Conservation (phyloP, 1,140 invertebrate species). For the Bacillus rossius region DNA sequence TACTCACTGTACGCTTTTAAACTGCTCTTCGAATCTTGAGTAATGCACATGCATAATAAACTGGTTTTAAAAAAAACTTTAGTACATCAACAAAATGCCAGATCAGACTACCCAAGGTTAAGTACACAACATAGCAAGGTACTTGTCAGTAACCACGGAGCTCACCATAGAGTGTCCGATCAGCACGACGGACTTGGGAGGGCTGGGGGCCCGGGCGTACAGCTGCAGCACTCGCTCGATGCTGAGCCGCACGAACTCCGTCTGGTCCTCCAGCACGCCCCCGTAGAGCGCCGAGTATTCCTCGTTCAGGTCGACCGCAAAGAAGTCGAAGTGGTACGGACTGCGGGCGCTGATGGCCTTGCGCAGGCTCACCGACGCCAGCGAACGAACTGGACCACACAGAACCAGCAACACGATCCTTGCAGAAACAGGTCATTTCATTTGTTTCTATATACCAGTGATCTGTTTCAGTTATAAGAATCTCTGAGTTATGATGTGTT, state of each 20-base stretch:
- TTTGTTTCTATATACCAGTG: too few species aligned
- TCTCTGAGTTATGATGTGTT: too few species aligned
- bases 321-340: conserved; percentile 81
- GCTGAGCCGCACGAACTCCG: conserved; percentile 65
- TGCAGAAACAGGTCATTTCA: neutral
- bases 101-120: too few species aligned
- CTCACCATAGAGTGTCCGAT: conserved; percentile 91
- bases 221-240: conserved; percentile 66
- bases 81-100: too few species aligned
- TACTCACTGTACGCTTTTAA: too few species aligned
- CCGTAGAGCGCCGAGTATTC: conserved; percentile 75
- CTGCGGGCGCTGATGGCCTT: conserved; percentile 58
- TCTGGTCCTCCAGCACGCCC: conserved; percentile 69
- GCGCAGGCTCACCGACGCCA: conserved; percentile 81
- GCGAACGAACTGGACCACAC: conserved; percentile 62
- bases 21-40: too few species aligned
- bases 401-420: too few species aligned
- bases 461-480: too few species aligned
- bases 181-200: conserved; percentile 60
- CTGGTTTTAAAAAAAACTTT: too few species aligned
- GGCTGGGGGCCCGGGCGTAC: conserved; percentile 50
- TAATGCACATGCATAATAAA: too few species aligned
- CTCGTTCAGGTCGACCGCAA: conserved; percentile 77
- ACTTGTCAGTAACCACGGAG: too few species aligned
- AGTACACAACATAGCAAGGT: too few species aligned